Evolutionary conservation across 2,113 vertebrate species (phyloP).

Genomic region (Sturnira hondurensis): DNA sequence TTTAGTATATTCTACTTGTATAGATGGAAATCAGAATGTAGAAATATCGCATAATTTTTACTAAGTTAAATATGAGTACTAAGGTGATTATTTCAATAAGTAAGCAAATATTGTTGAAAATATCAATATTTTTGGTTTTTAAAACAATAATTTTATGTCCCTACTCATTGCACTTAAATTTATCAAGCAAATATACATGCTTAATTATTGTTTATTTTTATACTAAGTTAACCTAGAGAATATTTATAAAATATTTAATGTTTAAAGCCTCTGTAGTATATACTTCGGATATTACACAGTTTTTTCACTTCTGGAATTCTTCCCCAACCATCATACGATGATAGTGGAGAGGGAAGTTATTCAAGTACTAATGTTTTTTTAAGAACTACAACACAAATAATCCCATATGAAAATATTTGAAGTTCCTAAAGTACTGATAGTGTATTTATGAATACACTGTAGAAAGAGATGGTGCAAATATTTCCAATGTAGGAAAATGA

Average conservation of each 20-base stretch:
- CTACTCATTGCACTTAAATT: neutral
- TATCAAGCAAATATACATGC: neutral
- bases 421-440: neutral
- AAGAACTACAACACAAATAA: neutral
- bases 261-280: neutral
- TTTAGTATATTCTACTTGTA: neutral
- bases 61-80: neutral
- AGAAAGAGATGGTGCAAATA: neutral
- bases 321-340: neutral
- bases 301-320: neutral
- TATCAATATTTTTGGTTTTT: neutral
- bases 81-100: neutral
- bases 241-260: neutral
- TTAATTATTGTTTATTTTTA: neutral
- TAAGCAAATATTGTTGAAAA: neutral
- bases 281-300: neutral
- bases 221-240: neutral
- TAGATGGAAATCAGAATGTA: neutral
- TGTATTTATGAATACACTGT: neutral
- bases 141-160: neutral
- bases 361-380: neutral
- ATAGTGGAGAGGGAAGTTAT: neutral
- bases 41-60: neutral
- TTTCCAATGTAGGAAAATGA: neutral
- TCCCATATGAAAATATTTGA: neutral